Conservation (phyloP, 2,797 vertebrate genomes). For the Mallotus villosus region DNA sequence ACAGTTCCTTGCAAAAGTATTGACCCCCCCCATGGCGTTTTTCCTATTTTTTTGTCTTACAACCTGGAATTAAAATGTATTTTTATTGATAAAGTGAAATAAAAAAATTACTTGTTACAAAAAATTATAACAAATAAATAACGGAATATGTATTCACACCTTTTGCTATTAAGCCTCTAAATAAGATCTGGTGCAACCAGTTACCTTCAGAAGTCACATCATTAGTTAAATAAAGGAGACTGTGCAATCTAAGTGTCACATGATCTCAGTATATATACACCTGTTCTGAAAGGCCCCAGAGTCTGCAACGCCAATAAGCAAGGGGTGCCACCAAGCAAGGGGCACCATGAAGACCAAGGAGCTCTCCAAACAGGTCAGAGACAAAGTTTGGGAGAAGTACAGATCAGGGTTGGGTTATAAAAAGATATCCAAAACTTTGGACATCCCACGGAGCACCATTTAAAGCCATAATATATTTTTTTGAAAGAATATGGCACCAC, state of each 20-base stretch:
- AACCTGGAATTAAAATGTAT: too few species aligned
- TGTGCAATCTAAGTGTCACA: constrained; percentile 1
- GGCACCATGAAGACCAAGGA: background rate
- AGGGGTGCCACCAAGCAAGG: background rate
- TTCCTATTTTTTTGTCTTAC: too few species aligned
- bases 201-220: background rate
- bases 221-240: background rate
- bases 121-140: background rate
- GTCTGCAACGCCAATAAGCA: background rate
- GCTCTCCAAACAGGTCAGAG: background rate
- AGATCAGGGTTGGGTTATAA: too few species aligned
- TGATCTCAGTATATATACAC: background rate
- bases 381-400: background rate
- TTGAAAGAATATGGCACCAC: too few species aligned
- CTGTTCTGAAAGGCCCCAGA: background rate
- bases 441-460: too few species aligned
- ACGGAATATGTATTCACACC: background rate
- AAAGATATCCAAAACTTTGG: too few species aligned
- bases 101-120: background rate
- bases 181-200: background rate
- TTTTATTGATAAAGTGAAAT: background rate
- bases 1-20: too few species aligned
- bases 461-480: too few species aligned
- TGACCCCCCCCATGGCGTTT: too few species aligned
- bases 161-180: background rate